Conservation (phyloP, 2,888 invertebrate genomes). For the Calameuta idolon region DNA sequence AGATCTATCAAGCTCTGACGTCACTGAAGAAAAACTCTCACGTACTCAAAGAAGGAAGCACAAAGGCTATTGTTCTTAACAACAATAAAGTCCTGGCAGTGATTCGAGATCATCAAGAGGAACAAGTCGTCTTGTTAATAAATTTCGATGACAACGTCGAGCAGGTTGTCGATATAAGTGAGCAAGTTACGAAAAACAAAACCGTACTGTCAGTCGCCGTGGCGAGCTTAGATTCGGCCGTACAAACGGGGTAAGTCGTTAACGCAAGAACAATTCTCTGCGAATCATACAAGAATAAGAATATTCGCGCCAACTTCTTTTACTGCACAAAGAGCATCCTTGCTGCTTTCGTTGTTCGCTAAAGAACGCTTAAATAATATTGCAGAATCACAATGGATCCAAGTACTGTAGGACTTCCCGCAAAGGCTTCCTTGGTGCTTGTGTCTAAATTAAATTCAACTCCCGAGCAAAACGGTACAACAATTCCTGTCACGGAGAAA, state of each 20-base stretch:
- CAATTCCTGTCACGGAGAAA: too few relatives aligned
- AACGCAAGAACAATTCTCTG: too few relatives aligned
- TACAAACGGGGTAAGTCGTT: constrained; percentile 68
- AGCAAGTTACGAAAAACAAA: constrained; percentile 67
- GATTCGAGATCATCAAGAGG: constrained; percentile 20
- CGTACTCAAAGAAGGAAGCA: constrained; percentile 69
- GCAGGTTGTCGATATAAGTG: constrained; percentile 70
- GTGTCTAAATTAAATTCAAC: not conserved
- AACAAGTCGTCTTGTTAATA: constrained; percentile 44
- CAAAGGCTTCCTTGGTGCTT: constrained; percentile 15
- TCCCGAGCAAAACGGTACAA: too few relatives aligned
- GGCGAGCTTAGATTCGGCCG: constrained; percentile 69
- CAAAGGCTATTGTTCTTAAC: constrained; percentile 70
- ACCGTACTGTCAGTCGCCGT: constrained; percentile 66
- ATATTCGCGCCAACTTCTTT: not conserved
- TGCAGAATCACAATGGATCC: not conserved
- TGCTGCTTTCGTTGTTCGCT: not conserved
- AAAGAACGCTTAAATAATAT: not conserved
- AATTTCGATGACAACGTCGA: constrained; percentile 68
- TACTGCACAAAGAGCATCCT: not conserved
- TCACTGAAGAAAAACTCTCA: constrained; percentile 69
- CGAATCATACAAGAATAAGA: not conserved
- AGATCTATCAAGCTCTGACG: constrained; percentile 73
- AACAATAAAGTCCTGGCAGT: constrained; percentile 53
- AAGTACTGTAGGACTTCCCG: constrained; percentile 10